Percentiles rank a stretch among this genome's conserved stretches.
Evolutionary conservation across 2,797 vertebrate species (phyloP).

Genomic region (Cottoperca gobio): DNA sequence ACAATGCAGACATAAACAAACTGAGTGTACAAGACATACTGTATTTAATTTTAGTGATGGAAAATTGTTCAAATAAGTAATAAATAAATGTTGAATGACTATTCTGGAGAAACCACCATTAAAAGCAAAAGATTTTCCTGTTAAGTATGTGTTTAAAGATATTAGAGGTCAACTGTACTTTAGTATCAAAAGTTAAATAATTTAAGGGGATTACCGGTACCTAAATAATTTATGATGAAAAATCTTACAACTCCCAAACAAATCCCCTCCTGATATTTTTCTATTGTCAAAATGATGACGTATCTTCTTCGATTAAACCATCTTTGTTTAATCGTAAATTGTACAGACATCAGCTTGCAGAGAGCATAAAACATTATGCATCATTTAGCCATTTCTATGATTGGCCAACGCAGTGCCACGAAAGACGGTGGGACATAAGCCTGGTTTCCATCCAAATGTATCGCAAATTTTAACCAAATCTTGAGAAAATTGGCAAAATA

Average conservation of each 20-base stretch:
- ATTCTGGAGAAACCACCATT: neutral
- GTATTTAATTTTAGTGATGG: slow-evolving; percentile 18
- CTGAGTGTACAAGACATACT: slow-evolving; percentile 4
- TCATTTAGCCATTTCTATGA: neutral
- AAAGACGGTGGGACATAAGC: neutral
- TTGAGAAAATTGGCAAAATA: too few species aligned
- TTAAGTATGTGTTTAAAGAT: neutral
- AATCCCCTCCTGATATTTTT: neutral
- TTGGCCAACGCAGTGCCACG: neutral
- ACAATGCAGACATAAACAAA: slow-evolving; percentile 55
- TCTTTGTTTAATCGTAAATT: neutral
- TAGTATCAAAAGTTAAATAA: neutral
- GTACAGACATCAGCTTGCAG: neutral
- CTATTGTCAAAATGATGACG: neutral
- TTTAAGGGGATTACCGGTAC: neutral
- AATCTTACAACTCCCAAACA: neutral
- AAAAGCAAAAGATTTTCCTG: neutral
- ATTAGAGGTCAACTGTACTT: neutral
- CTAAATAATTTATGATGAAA: neutral
- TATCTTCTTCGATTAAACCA: neutral
- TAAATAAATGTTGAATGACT: neutral
- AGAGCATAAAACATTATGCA: neutral
- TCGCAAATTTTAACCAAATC: too few species aligned
- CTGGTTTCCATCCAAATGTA: too few species aligned
- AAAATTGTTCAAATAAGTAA: neutral